Evolutionary conservation across 2,797 vertebrate genomes (phyloP).

Genomic region (Philypnodon macrostomus): DNA sequence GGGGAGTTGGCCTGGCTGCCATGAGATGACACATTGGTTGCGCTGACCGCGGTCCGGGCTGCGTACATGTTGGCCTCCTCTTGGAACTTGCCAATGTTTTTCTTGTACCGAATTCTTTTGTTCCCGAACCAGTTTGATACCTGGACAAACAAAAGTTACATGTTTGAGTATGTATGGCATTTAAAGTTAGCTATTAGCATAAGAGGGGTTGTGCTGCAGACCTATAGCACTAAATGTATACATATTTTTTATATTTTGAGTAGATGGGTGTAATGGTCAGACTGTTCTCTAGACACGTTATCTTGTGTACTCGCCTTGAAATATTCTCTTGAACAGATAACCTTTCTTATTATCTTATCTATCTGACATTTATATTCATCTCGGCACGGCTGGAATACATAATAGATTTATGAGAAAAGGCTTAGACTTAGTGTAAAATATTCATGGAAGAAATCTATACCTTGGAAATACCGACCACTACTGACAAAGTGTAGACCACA

Average conservation of each 20-base stretch:
- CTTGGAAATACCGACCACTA: no score
- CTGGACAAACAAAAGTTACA: conserved; percentile 59
- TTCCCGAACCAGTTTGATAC: conserved; percentile 99
- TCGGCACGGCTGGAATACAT: conserved; percentile 3
- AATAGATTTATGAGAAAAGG: background rate
- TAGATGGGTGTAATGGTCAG: background rate
- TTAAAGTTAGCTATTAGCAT: background rate
- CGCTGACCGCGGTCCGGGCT: conserved; percentile 95
- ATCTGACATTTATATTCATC: conserved; percentile 10
- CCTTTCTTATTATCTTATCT: conserved; percentile 12
- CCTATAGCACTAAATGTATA: background rate
- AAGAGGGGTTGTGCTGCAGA: background rate
- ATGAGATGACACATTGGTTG: conserved; percentile 95
- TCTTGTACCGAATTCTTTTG: conserved; percentile 99
- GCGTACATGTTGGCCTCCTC: conserved; percentile 99
- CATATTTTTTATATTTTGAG: background rate
- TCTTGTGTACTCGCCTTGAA: conserved; percentile 11
- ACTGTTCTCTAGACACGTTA: background rate
- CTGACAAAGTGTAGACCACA: no score
- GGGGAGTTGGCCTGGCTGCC: conserved; percentile 99
- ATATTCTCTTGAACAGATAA: conserved; percentile 10
- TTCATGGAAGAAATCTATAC: background rate
- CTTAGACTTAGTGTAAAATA: background rate
- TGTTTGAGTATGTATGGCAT: background rate
- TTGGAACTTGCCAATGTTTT: conserved; percentile 99